Evolutionary conservation across 2,888 invertebrate species (phyloP).

Genomic region (Psococerastis gibbosa): DNA sequence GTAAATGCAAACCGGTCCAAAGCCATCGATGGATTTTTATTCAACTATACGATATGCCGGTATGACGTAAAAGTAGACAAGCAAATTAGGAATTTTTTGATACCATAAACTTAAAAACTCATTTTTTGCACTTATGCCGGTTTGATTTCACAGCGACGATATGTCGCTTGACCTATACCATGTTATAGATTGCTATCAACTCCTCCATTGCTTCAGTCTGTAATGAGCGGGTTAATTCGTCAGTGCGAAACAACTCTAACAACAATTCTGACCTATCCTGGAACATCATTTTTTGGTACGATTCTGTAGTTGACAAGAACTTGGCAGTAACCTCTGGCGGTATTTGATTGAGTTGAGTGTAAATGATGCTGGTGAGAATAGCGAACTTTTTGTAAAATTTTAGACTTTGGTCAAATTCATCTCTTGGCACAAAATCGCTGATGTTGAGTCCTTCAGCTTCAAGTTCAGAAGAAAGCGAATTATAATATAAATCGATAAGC

Average conservation of each 20-base stretch:
- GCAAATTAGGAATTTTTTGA: no score
- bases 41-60: no score
- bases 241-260: neutral
- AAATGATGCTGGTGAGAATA: neutral
- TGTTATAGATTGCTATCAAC: no score
- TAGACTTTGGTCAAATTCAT: neutral
- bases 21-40: no score
- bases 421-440: neutral
- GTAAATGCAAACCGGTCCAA: no score
- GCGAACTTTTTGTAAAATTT: conserved; percentile 12
- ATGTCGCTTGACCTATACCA: no score
- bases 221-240: neutral
- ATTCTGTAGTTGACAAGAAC: neutral
- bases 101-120: no score
- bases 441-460: neutral
- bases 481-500: neutral
- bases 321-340: neutral
- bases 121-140: no score
- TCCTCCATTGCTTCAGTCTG: conserved; percentile 4
- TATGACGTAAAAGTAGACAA: no score
- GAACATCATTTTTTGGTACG: neutral
- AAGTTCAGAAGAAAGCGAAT: neutral
- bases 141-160: no score
- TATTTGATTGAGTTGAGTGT: neutral
- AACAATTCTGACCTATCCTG: neutral